Percentiles rank a stretch among this genome's conserved stretches.
Conservation (phyloP, 2,113 vertebrate genomes). For the Amblyornis subalaris region DNA sequence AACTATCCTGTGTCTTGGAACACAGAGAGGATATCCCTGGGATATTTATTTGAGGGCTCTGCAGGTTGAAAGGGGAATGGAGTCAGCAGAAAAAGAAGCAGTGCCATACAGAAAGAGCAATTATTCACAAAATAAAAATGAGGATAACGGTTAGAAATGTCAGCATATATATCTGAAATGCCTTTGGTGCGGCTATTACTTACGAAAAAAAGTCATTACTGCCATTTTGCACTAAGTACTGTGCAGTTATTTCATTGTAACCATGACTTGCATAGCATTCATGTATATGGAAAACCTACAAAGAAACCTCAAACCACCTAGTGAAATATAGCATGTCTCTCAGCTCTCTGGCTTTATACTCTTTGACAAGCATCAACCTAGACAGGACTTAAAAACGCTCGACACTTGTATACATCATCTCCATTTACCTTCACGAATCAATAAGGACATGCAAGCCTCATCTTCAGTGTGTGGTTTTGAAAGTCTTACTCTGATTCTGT, state of each 20-base stretch:
- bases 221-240: neutral
- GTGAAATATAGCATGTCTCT: neutral
- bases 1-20: constrained; percentile 4
- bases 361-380: neutral
- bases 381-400: neutral
- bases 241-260: neutral
- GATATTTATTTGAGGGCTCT: constrained; percentile 14
- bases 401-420: neutral
- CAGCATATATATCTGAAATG: neutral
- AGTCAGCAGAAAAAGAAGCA: neutral
- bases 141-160: neutral
- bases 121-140: constrained; percentile 30
- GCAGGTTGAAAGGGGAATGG: neutral
- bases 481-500: neutral
- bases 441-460: neutral
- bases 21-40: neutral
- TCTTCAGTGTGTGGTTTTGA: neutral
- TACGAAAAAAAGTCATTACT: neutral
- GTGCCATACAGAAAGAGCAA: neutral
- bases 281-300: neutral
- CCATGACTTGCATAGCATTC: neutral
- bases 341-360: neutral
- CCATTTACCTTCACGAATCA: neutral
- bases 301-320: neutral
- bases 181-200: neutral